Evolutionary conservation across 2,113 vertebrate species (phyloP), one percentile per base, ranked within the genome.

Genomic region (Poeciliopsis occidentalis): DNA sequence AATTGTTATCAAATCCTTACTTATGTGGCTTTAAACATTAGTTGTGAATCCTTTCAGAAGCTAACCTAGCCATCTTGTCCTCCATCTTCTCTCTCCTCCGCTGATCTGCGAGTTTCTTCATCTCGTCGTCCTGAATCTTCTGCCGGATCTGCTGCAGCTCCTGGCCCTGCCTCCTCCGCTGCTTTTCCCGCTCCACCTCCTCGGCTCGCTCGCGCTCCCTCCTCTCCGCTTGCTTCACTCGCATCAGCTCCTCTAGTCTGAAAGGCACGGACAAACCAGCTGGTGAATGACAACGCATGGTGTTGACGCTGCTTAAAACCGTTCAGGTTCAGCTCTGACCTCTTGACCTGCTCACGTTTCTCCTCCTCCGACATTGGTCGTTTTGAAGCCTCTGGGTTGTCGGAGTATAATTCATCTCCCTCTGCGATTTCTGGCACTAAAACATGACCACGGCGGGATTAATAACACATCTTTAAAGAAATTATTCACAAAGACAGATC

Each of bases 241-340:
- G 93, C 92, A 98, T 95, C 80, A 97, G 91, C 77, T 97, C 96
- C 91, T 97, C 93, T 84, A 98, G 94, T 83, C 97, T 97, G 82
- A 26, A 30, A 64, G 66, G 17, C 15, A 11, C 15, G 12, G 24
- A 64, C 4, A 10, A 24, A 31, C 24, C 32, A 17, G 37, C 6
- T 12, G 11, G 24, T 6, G 4, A 67, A 67, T 6, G 5, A 8
- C 15, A 32, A 5, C 19, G 24, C 12, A 29, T 2, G 6, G 4
- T 8, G 15, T 24, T 0, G n/a, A 17, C 51, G 2, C 17, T 0
- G 24, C 22, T 57, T 24, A 57, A 11, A 57, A n/a, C 8, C 10
- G 51, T 3, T n/a, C 24, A 22, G 47, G 19, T 11, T 57, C 51
- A 24, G 51, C 24, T 22, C 51, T 6, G 78, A 97, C 97, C 97